These are phyloP conservation scores for Hippocampus comes DNA, from an alignment of 2,113 vertebrate species.

Conservation along the genomic window DNA sequence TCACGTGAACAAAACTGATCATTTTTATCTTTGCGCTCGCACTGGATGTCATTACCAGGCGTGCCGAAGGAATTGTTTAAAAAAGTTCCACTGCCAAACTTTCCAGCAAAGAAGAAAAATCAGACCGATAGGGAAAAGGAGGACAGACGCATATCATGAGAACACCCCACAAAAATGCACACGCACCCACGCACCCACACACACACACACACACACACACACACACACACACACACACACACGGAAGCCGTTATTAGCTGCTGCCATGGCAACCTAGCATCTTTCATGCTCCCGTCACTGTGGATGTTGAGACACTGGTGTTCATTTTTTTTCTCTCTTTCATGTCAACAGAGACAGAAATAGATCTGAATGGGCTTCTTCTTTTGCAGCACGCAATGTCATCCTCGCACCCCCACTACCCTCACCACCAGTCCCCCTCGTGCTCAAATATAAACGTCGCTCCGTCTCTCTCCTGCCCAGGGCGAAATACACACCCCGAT, in stretches of 20 bases:
- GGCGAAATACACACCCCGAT: background rate
- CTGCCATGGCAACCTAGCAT: constrained; percentile 70
- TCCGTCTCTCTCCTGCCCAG: background rate
- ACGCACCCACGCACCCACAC: background rate
- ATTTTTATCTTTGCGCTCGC: background rate
- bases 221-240: constrained; percentile 4
- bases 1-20: no score
- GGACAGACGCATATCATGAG: constrained; percentile 31
- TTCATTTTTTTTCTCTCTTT: constrained; percentile 30
- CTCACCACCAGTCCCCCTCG: background rate
- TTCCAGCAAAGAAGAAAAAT: background rate
- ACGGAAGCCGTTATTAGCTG: constrained; percentile 63
- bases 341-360: constrained; percentile 61
- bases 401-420: background rate
- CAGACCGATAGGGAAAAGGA: constrained; percentile 26
- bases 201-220: constrained; percentile 5
- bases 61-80: background rate
- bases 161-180: constrained; percentile 5
- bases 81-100: background rate
- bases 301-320: constrained; percentile 47
- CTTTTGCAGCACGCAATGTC: constrained; percentile 32
- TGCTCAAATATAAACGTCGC: constrained; percentile 12
- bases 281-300: constrained; percentile 48
- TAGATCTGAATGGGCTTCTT: constrained; percentile 51
- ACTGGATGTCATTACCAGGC: background rate